A percentile compares a stretch with the other conserved stretches of the same genome.
These are phyloP conservation scores for Drosophila ustulata DNA, from an alignment of 2,888 invertebrate genomes.

Conservation along the genomic window DNA sequence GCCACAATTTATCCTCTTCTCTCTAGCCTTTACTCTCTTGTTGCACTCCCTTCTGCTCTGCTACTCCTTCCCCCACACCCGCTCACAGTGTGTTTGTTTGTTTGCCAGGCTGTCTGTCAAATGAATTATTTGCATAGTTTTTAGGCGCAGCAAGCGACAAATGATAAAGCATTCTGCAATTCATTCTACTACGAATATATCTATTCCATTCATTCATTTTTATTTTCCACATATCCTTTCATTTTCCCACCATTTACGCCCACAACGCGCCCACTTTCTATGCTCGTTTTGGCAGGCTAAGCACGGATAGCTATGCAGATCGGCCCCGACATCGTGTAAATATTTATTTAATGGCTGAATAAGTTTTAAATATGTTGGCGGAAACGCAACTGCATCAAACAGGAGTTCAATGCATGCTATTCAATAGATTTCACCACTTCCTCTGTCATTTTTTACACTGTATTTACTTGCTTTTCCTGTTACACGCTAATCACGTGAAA, in stretches of 20 bases:
- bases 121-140: slow-evolving; percentile 83
- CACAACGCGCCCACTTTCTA: slow-evolving; percentile 41
- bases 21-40: not conserved
- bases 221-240: not conserved
- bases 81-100: slow-evolving; percentile 18
- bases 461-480: not conserved
- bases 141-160: slow-evolving; percentile 61
- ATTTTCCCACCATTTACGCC: slow-evolving; percentile 11
- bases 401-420: slow-evolving; percentile 35
- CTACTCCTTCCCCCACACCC: not conserved
- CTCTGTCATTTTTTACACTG: not conserved
- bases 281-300: slow-evolving; percentile 63
- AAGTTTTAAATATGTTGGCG: slow-evolving; percentile 76
- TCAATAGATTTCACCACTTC: slow-evolving; percentile 31
- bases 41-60: not conserved
- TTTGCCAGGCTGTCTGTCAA: slow-evolving; percentile 70
- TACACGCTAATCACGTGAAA: slow-evolving; percentile 47
- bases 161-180: slow-evolving; percentile 47
- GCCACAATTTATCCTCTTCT: not conserved
- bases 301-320: slow-evolving; percentile 67
- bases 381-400: slow-evolving; percentile 32
- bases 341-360: slow-evolving; percentile 77
- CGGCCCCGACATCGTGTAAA: slow-evolving; percentile 60
- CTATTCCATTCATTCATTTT: slow-evolving; percentile 20
- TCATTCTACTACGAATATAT: no score